Base-by-base conservation (phyloP, 2,888 invertebrate genomes). In the Drosophila percnosoma region DNA sequence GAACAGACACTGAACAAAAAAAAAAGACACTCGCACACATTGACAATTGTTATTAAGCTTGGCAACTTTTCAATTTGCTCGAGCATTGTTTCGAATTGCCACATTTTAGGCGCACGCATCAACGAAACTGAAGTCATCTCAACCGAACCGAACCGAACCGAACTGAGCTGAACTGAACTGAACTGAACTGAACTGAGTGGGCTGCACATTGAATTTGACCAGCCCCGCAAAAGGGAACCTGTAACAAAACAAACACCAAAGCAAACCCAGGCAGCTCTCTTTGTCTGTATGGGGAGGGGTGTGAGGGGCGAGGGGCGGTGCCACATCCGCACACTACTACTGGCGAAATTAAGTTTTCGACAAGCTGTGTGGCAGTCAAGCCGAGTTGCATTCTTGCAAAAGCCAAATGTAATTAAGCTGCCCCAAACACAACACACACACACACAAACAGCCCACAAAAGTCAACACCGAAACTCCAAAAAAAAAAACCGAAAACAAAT, bases 351-450 rank as follows among this genome's bases (percentile, higher is more conserved):
- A 80, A 80, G 72, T 76, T 78, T 72, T 68, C 77, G 59, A 66
- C 75, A 52, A 64, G 60, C 55, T 61, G 64, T 38, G 38, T 18
- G 18, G 18, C 18, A 15, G 10, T 21, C 52, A 62, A 61, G 64
- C 27, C 58, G 73, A 78, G 70, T 61, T 82, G 89, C 89, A 90
- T 88, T 82, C 80, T 83, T 82, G 78, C 89, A 87, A 84, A 87
- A 84, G 84, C 87, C 82, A 83, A 88, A 88, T 88, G 90, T 84
- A 87, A 87, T 87, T 87, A 87, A 87, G 86, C 87, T 75, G 70
- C 81, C 84, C 53, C 31, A 49, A 59, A 53, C 42, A 69, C 27
- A 72, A 69, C 72, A 57, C 49, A 27, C n/a, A n/a, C 11, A 11
- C 34, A 10, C 13, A 8, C 7, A 6, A 45, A 15, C 4, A 45